A percentile compares a stretch with the other conserved stretches of the same genome.
These are phyloP conservation scores for Atrichornis clamosus DNA, from an alignment of 2,113 vertebrate genomes.

Conservation along the genomic window DNA sequence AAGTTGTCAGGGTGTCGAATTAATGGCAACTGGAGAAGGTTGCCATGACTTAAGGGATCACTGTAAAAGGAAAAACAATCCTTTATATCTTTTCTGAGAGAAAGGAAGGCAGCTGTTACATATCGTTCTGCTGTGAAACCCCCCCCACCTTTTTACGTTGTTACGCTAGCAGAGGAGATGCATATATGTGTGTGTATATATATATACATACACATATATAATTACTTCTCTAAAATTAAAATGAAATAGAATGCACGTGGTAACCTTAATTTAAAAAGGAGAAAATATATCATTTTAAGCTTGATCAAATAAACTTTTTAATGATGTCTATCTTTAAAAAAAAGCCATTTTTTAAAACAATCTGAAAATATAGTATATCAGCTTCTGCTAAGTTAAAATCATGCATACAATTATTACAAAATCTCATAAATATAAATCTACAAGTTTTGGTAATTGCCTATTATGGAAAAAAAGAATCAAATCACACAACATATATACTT, in stretches of 20 bases:
- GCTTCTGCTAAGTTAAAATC: neutral
- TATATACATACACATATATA: neutral
- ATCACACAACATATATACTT: neutral
- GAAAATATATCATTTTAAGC: neutral
- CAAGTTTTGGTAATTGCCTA: neutral
- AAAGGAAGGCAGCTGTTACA: constrained; percentile 68
- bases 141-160: neutral
- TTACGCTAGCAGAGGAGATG: neutral
- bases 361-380: neutral
- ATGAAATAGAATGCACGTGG: neutral
- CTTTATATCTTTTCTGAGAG: constrained; percentile 1
- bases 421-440: neutral
- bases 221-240: neutral
- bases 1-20: constrained; percentile 72
- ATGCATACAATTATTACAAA: neutral
- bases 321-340: neutral
- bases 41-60: constrained; percentile 64
- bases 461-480: neutral
- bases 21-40: constrained; percentile 70
- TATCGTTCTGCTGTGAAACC: neutral
- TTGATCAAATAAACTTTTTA: neutral
- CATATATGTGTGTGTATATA: neutral
- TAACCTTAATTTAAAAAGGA: neutral
- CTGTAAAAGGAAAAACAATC: constrained; percentile 65
- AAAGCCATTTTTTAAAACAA: rapidly evolving